Base-by-base conservation (phyloP, 2,888 invertebrate species). In the Quadriops clusia region DNA sequence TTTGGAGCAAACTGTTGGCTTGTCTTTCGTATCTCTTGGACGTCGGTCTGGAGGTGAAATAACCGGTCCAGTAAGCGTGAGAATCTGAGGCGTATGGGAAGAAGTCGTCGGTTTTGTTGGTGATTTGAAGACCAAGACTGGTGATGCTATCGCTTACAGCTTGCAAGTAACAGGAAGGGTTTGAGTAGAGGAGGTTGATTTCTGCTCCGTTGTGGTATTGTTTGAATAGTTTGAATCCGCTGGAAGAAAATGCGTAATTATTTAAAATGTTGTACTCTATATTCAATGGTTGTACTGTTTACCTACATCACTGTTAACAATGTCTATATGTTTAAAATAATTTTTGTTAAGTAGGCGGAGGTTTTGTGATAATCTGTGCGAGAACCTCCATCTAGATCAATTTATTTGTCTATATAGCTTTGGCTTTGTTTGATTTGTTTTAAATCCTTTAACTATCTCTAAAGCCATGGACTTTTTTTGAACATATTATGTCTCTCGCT, bases 21-120 rank as follows among this genome's bases (percentile, higher is more conserved):
- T 71, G 61, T 17, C 85, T 65, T 51, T 84, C 83, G 41, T 73
- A 80, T 39, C 71, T 74, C 50, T 87, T 87, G 1, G 81, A 64
- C 1, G 83, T 77, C 0, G 87, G 85, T 6, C 87, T 66, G 0
- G 87, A 87, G 0, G 81, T 78, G 49, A 74, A 89, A 49, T 84
- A 89, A 0, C 95, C 95, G 0, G 93, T 87, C 95, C 95, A 97
- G 52, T 77, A 95, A 0, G 83, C 68, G 45, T 87, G 77, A 0
- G 74, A 67, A 49, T 81, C 80, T 32, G 78, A 78, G 3, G 87
- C 84, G 59, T 86, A 91, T 0, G 91, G 91, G 56, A 91, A 86
- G 65, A 90, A 91, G 50, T 93, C 91, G 44, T 89, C 86, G 1
- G 64, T 64, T 55, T 89, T 90, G 0, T 66, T 68, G 0, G 81